Conservation (phyloP, 2,797 vertebrate species). For the Spinibarbus caldwelli region DNA sequence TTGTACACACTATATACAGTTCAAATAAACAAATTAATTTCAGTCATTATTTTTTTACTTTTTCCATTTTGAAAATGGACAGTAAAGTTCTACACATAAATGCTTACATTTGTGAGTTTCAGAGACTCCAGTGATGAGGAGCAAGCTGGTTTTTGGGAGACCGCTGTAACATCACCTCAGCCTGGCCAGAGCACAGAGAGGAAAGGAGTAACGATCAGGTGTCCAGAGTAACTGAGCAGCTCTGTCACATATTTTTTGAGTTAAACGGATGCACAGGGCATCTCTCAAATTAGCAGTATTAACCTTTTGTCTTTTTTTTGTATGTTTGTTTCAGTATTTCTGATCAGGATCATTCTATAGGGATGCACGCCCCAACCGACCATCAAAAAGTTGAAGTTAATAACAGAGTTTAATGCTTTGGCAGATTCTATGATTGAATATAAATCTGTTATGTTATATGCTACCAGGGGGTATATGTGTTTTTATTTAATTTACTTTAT, state of each 20-base stretch:
- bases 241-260: neutral
- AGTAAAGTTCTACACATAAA: neutral
- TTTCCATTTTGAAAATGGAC: neutral
- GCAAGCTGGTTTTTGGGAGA: constrained; percentile 60
- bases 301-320: neutral
- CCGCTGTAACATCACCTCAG: neutral
- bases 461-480: neutral
- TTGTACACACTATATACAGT: neutral
- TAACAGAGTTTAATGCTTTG: constrained; percentile 17
- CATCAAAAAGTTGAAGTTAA: neutral
- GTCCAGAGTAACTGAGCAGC: constrained; percentile 19
- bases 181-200: constrained; percentile 32
- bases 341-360: constrained; percentile 6
- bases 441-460: neutral
- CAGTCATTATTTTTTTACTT: neutral
- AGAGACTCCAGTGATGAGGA: constrained; percentile 87
- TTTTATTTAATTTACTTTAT: neutral
- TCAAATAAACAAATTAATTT: neutral
- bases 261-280: neutral
- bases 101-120: constrained; percentile 22
- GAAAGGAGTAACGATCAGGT: constrained; percentile 46
- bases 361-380: neutral
- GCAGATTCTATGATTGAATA: neutral
- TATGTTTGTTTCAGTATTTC: constrained; percentile 31
- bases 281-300: neutral